Base-by-base conservation (phyloP, 2,113 vertebrate genomes). In the Halichoeres trimaculatus region DNA sequence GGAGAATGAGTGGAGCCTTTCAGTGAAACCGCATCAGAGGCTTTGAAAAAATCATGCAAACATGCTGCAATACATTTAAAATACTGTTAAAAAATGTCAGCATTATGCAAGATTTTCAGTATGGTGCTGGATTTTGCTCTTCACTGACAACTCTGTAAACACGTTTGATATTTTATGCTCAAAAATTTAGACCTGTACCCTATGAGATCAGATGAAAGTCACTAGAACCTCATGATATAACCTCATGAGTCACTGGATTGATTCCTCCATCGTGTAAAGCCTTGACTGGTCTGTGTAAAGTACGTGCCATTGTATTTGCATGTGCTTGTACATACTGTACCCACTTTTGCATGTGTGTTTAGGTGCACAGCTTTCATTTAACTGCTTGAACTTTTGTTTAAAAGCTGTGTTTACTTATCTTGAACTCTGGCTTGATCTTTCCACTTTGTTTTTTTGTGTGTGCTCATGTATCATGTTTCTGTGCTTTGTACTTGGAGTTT, bases 401-500 rank as follows among this genome's bases (percentile, higher is more conserved):
- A 60, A 52, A 51, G 34, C 17, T 50, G 20, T 20, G 17, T 43
- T 19, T 35, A 38, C 5, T 20, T 10, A 23, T n/a, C 14, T 38
- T 6, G 1, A 35, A 22, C 2, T 0, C 17, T 6, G 3, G n/a
- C 1, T 10, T n/a, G 22, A 23, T 56, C 4, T 22, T 55, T 41
- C 4, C 40, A 41, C 12, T 12, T 63, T 45, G 47, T 6, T 30
- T 5, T 58, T 12, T 63, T 1, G 35, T 41, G 34, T 51, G 51
- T 58, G 50, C 22, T 7, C 24, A 30, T 48, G 10, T 22, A 35
- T 12, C 8, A 40, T 50, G 58, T 34, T 59, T 36, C 26, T 23
- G 24, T 53, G 43, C 48, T 30, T 43, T 77, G 41, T 47, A 52
- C 43, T 45, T 54, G 50, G 8, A 48, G 26, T 36, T 19, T 64